Evolutionary conservation across 2,888 invertebrate genomes (phyloP), one percentile per base, ranked within the genome.

Genomic region (Ennomos quercinarius): DNA sequence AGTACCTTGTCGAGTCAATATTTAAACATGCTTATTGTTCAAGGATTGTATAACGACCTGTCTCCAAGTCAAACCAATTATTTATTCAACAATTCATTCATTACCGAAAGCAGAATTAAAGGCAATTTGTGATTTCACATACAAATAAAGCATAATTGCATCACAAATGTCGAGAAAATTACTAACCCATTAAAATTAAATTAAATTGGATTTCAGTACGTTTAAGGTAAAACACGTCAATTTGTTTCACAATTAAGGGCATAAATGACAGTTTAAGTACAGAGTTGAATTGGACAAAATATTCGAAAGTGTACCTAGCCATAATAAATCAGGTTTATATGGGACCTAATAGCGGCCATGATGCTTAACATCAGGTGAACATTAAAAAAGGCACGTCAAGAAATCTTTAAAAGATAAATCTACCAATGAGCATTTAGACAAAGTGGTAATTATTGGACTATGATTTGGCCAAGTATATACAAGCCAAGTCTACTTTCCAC

Each of bases 71-170:
- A 8, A 44, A 12, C 11, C 5, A 45, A 9, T 12, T 45, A 45
- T 45, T 35, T 11, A 9, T 36, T 11, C 11, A 12, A 6, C 36
- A 35, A 35, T 35, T n/a, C 34, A 10, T 36, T 4, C 9, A 36
- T 36, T 36, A 11, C 12, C 12, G 12, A 36, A 45, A 36, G 12
- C 36, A 45, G 12, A 45, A 35, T 36, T 11, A 27, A 43, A 17
- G 1, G 17, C 13, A 38, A 13, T 37, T 37, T 11, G 37, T 36
- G 13, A 42, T 42, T 42, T 51, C 49, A 40, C 49, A 5, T 27
- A 39, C 39, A 27, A 27, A 51, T 44, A 11, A 37, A 37, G n/a
- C 27, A 38, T 51, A 43, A 51, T 51, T 51, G 51, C 43, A 38
- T 13, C 10, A 42, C 12, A 35, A 17, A 35, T 42, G 17, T 50